phyloP scores from a whole-genome alignment of 2,888 invertebrate species.

The Diaphora mendica region DNA sequence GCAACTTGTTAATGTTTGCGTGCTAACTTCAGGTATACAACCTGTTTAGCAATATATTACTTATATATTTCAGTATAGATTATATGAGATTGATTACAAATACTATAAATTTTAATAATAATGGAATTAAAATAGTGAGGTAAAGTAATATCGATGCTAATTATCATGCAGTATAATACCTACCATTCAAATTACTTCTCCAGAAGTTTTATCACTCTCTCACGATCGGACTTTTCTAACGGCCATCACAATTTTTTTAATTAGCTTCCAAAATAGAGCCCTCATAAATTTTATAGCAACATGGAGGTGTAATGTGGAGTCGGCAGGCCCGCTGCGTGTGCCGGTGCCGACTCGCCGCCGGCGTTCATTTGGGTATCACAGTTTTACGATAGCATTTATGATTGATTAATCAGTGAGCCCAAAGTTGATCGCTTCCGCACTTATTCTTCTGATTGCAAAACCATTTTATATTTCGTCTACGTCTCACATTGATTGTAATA shows the following conservation, averaged over 20 bases:
- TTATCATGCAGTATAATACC: slow-evolving; percentile 54
- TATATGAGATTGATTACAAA: slow-evolving; percentile 7
- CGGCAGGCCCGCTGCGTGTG: slow-evolving; percentile 52
- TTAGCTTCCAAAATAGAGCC: slow-evolving; percentile 82
- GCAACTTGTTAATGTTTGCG: slow-evolving; percentile 57
- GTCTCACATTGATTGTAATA: slow-evolving; percentile 49
- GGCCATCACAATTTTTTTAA: slow-evolving; percentile 79
- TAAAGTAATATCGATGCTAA: slow-evolving; percentile 46
- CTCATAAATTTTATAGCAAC: slow-evolving; percentile 82
- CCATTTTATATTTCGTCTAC: slow-evolving; percentile 54
- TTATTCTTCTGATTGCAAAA: slow-evolving; percentile 73
- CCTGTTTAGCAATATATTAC: slow-evolving; percentile 31
- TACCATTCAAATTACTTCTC: slow-evolving; percentile 63
- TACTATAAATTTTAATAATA: slow-evolving; percentile 19
- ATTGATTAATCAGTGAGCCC: slow-evolving; percentile 77
- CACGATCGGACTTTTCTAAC: slow-evolving; percentile 77
- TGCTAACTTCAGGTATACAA: slow-evolving; percentile 33
- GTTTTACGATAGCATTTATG: slow-evolving; percentile 76
- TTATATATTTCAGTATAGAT: slow-evolving; percentile 12
- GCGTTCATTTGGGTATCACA: slow-evolving; percentile 66
- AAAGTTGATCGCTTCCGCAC: slow-evolving; percentile 76
- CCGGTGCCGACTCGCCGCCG: slow-evolving; percentile 54
- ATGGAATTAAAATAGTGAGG: slow-evolving; percentile 26
- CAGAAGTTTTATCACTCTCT: slow-evolving; percentile 78
- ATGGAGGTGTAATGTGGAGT: slow-evolving; percentile 68